Conservation (phyloP, 1,140 invertebrate genomes). For the Hypsibius dujardini region DNA sequence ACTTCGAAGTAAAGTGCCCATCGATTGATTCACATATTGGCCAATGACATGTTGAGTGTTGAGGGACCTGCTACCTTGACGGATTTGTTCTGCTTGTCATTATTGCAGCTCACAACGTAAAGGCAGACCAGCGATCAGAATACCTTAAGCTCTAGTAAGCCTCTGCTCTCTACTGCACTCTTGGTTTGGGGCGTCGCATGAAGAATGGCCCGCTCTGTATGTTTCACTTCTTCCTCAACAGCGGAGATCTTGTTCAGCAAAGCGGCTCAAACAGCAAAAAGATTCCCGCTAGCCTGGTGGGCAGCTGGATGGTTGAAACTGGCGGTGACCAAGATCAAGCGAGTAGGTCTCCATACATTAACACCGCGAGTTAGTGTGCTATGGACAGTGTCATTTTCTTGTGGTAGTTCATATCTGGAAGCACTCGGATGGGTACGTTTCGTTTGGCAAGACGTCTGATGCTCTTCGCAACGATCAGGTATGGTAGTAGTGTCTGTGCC, state of each 20-base stretch:
- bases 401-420: constrained; percentile 18
- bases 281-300: constrained; percentile 34
- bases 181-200: no score
- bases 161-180: no score
- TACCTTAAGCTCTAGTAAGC: constrained; percentile 78
- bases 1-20: no score
- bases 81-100: constrained; percentile 12
- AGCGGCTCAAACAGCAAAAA: constrained; percentile 45
- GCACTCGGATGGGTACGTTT: constrained; percentile 3
- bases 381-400: neutral
- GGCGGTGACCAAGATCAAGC: constrained; percentile 95
- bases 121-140: constrained; percentile 60
- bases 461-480: constrained; percentile 18
- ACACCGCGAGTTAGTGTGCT: no score
- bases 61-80: no score
- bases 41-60: no score
- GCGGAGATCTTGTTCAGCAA: constrained; percentile 53
- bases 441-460: constrained; percentile 48
- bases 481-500: no score
- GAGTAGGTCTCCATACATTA: constrained; percentile 27
- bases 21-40: no score
- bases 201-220: no score
- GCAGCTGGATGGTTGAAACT: constrained; percentile 47
- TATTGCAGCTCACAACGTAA: constrained; percentile 58
- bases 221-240: no score